Evolutionary conservation across 2,888 invertebrate species (phyloP), one percentile per base, ranked within the genome.

Genomic region (Caradrina clavipalpis): DNA sequence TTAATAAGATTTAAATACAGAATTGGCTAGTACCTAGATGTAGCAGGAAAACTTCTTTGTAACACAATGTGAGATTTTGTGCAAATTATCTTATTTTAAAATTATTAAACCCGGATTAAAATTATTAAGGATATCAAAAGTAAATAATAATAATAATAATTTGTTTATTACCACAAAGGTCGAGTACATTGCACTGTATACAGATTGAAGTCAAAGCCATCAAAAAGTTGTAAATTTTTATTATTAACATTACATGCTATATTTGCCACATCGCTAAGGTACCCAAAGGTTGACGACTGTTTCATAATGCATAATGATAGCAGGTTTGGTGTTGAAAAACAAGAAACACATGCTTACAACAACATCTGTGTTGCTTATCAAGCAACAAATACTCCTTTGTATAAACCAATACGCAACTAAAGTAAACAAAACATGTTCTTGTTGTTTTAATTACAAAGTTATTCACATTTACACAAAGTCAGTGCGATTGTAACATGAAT

Each of bases 301-400:
- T 39, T 70, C 17, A 57, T 54, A 54, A 58, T 54, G 15, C 45
- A 45, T 21, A 54, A 31, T 42, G 22, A 21, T 31, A 57, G 17
- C 17, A 54, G n/a, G 31, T 58, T 39, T 53, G 8, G 21, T 42
- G 26, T 53, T 50, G 13, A 42, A 42, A 62, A 50, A 55, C 7
- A 47, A 53, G 8, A 56, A 64, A 51, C 22, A 65, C 13, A 62
- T 15, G 31, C 6, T 31, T 50, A 56, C 8, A 61, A 63, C 21
- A 69, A 59, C 47, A 42, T 64, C 22, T 67, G 67, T 59, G 13
- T 35, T 22, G 49, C 19, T 70, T 75, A 67, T 70, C 49, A 45
- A 58, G 42, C 39, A 70, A 75, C 54, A 78, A 63, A 45, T 55
- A 47, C 31, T 70, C 54, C 54, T 79, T 63, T 63, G 56, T 70